phyloP scores from a whole-genome alignment of 2,888 invertebrate genomes.

The Oscheius sp. region DNA sequence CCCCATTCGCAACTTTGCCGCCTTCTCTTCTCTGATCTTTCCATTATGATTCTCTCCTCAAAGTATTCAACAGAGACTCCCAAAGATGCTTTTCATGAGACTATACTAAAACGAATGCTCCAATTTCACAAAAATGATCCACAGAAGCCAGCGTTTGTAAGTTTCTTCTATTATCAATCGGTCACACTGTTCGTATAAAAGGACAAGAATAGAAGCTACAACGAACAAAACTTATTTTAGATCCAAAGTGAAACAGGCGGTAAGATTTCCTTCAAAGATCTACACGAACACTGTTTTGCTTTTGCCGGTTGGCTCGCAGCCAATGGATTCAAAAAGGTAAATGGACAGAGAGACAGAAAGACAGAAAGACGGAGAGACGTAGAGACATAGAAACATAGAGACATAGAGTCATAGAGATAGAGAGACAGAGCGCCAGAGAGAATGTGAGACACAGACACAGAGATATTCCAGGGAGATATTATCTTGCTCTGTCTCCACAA shows the following conservation, averaged over 20 bases:
- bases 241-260: conserved; percentile 44
- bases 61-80: background rate
- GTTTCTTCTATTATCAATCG: background rate
- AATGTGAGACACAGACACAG: too few species aligned
- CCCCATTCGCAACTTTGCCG: too few species aligned
- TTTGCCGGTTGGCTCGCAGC: conserved; percentile 46
- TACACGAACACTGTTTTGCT: conserved; percentile 36
- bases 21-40: too few species aligned
- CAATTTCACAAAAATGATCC: conserved; percentile 45
- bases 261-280: conserved; percentile 35
- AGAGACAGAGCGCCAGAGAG: too few species aligned
- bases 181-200: background rate
- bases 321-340: conserved; percentile 51
- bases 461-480: conserved; percentile 50
- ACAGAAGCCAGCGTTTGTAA: conserved; percentile 40
- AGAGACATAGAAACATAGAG: background rate
- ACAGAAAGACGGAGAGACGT: background rate
- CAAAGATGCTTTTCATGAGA: conserved; percentile 40
- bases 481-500: conserved; percentile 41
- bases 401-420: too few species aligned
- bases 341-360: too few species aligned
- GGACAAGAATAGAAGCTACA: background rate
- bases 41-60: too few species aligned
- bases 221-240: background rate
- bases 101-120: conserved; percentile 39